Conservation (phyloP, 2,797 vertebrate genomes). For the Todus mexicanus region DNA sequence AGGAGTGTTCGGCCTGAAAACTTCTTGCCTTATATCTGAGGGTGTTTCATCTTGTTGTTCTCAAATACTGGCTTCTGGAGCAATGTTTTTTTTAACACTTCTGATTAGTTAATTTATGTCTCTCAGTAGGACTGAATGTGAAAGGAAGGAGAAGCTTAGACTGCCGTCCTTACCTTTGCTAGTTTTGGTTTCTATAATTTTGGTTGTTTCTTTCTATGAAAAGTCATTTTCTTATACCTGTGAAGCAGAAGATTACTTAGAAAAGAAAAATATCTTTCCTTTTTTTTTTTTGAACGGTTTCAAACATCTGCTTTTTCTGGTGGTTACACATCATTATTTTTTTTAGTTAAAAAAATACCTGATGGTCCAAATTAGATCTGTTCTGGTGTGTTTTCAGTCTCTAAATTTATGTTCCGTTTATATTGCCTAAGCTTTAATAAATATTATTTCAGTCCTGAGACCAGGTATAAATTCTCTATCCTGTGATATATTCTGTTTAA, state of each 20-base stretch:
- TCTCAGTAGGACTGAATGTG: not conserved
- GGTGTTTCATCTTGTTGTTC: not conserved
- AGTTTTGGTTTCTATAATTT: not conserved
- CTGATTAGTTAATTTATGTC: conserved; percentile 3
- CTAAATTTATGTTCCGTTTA: not conserved
- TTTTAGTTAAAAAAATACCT: not conserved
- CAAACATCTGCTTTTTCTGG: not conserved
- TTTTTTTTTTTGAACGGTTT: not conserved
- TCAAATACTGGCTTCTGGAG: not conserved
- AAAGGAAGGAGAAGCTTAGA: not conserved
- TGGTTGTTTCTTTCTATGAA: not conserved
- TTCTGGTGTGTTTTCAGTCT: not conserved
- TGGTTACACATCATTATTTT: not conserved
- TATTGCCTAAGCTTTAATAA: not conserved
- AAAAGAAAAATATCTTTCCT: too few relatives aligned
- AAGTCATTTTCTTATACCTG: not conserved
- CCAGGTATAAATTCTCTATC: not conserved
- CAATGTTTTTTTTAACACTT: not conserved
- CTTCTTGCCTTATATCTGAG: not conserved
- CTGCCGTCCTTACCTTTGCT: not conserved
- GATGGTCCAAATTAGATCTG: not conserved
- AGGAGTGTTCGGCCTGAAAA: not conserved
- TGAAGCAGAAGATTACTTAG: not conserved
- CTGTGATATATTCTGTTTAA: not conserved
- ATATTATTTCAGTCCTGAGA: not conserved